phyloP scores from a whole-genome alignment of 2,888 invertebrate genomes.

The Biston stratarius region DNA sequence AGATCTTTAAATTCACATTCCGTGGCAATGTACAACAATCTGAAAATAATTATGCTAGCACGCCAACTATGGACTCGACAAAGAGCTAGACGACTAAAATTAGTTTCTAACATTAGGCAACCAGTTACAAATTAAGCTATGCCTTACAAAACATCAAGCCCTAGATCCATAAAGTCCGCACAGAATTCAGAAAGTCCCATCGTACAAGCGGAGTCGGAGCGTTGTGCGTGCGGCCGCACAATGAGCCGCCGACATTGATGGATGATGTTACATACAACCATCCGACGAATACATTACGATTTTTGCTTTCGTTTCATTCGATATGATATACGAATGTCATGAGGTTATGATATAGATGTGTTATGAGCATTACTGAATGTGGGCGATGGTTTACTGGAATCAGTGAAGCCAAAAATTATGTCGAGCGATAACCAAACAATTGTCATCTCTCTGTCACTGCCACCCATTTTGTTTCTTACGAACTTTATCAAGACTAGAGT shows the following conservation, averaged over 20 bases:
- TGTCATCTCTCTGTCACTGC: too few species aligned
- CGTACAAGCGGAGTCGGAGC: conserved; percentile 58
- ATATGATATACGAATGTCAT: conserved; percentile 85
- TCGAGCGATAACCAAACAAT: background rate
- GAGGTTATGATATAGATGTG: conserved; percentile 84
- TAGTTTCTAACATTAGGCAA: background rate
- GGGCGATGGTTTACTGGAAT: conserved; percentile 41
- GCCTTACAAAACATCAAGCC: conserved; percentile 12
- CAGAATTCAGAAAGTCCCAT: conserved; percentile 51
- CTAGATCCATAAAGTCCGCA: conserved; percentile 36
- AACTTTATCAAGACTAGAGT: too few species aligned
- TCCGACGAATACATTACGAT: conserved; percentile 86
- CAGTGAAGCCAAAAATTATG: conserved; percentile 34
- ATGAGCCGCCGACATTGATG: conserved; percentile 83
- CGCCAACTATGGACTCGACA: too few species aligned
- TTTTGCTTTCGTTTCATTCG: conserved; percentile 84
- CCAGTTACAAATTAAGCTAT: conserved; percentile 1
- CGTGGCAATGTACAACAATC: too few species aligned
- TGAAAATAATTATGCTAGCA: too few species aligned
- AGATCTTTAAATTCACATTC: too few species aligned
- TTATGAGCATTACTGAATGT: conserved; percentile 50
- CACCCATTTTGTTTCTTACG: too few species aligned
- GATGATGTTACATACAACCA: conserved; percentile 66
- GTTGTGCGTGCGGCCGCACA: conserved; percentile 84
- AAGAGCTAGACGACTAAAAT: background rate